Evolutionary conservation across 2,888 invertebrate genomes (phyloP).

Genomic region (Chydorus sphaericus): DNA sequence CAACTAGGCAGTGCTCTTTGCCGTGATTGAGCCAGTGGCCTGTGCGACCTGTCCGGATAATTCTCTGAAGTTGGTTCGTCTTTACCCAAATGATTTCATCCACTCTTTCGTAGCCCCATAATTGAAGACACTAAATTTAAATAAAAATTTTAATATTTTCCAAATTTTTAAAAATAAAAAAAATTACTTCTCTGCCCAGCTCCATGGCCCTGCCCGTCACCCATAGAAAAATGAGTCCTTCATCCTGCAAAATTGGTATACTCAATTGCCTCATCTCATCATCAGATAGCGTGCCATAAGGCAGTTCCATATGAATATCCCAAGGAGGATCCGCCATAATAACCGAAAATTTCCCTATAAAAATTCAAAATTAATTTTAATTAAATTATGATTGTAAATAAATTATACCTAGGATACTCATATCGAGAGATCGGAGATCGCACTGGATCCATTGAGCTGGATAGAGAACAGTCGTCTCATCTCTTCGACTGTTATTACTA

Average conservation of each 20-base stretch:
- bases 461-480: constrained; percentile 50
- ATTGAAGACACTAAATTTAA: constrained; percentile 82
- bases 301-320: constrained; percentile 99
- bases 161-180: not conserved
- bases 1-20: constrained; percentile 85
- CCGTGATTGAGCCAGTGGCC: constrained; percentile 99
- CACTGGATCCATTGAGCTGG: constrained; percentile 96
- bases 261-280: constrained; percentile 95
- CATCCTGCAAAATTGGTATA: constrained; percentile 85
- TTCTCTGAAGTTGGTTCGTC: constrained; percentile 91
- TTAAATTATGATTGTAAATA: constrained; percentile 1
- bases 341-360: constrained; percentile 80
- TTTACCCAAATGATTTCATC: constrained; percentile 99
- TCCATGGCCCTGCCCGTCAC: constrained; percentile 65
- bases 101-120: constrained; percentile 93
- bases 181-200: not conserved
- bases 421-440: constrained; percentile 78
- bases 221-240: constrained; percentile 93
- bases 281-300: constrained; percentile 96
- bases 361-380: constrained; percentile 15
- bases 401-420: constrained; percentile 71
- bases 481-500: not conserved
- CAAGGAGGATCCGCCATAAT: constrained; percentile 99
- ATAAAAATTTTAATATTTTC: too few species aligned
- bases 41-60: constrained; percentile 89